Conservation (phyloP, 2,888 invertebrate species). For the Cephus rjabovi region DNA sequence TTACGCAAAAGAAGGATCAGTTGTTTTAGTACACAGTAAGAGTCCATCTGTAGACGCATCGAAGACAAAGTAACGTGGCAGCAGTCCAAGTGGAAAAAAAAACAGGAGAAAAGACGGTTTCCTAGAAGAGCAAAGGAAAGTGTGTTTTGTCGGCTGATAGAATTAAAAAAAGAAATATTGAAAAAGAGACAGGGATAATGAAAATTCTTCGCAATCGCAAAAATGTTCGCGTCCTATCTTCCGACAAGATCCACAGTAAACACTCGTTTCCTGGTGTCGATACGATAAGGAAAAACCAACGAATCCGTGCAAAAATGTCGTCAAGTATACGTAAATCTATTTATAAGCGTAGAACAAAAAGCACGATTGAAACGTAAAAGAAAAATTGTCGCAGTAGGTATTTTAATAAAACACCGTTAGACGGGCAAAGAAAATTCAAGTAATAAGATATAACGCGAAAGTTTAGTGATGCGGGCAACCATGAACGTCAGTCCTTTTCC, state of each 20-base stretch:
- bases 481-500: slow-evolving; percentile 22
- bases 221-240: background rate
- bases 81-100: background rate
- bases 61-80: background rate
- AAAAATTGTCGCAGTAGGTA: background rate
- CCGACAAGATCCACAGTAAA: background rate
- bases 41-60: background rate
- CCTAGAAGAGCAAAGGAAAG: background rate
- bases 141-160: background rate
- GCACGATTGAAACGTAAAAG: background rate
- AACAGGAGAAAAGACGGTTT: background rate
- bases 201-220: background rate
- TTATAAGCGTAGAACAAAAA: too few species aligned
- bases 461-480: slow-evolving; percentile 26
- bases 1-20: background rate
- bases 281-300: background rate
- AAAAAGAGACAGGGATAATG: background rate
- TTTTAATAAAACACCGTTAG: background rate
- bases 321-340: too few species aligned
- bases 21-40: background rate
- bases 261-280: background rate
- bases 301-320: background rate
- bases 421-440: background rate
- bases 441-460: slow-evolving; percentile 22
- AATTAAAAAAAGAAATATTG: background rate